Evolutionary conservation across 2,113 vertebrate species (phyloP), one percentile per base, ranked within the genome.

Genomic region (Calidris pygmaea): DNA sequence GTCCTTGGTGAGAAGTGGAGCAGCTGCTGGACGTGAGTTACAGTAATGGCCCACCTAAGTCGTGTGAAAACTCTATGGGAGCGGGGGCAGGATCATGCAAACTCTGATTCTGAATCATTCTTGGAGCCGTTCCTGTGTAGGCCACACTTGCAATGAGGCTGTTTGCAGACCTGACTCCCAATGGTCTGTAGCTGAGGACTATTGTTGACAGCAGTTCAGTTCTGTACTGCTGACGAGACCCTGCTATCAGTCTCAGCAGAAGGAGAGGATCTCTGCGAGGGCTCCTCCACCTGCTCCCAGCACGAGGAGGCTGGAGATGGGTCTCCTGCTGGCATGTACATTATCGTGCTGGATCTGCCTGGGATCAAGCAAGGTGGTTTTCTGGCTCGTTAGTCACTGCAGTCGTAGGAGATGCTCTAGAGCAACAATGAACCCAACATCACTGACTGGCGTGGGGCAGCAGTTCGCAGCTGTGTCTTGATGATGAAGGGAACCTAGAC

Each of bases 1-100:
- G 86, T 59, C 68, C 92, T 87, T 58, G 48, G 91, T 6, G 55
- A 93, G 94, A 78, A 72, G 83, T 2, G 58, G 20, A 93, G 92
- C 86, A 92, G 94, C 94, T 96, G 94, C 94, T 95, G 96, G 80
- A 77, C 21, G 0, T 3, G 39, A 73, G 60, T 87, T 34, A 34
- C 84, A 67, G 92, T 48, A 66, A 12, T 22, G 55, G 93, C 95
- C 95, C 96, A 96, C 96, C 93, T 96, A 96, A 80, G 95, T 94
- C 4, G 88, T 96, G 95, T 91, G 95, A 95, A 87, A 95, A 68
- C 12, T 81, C 59, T 7, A 16, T 18, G 39, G 29, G 55, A 80
- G 35, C 7, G 20, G 15, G 67, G 58, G 84, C 80, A 94, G 80
- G 81, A 52, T 19, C 37, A 2, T 7, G 41, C 47, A 58, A 34